Conservation (phyloP, 2,888 invertebrate genomes). For the Pocota personata region DNA sequence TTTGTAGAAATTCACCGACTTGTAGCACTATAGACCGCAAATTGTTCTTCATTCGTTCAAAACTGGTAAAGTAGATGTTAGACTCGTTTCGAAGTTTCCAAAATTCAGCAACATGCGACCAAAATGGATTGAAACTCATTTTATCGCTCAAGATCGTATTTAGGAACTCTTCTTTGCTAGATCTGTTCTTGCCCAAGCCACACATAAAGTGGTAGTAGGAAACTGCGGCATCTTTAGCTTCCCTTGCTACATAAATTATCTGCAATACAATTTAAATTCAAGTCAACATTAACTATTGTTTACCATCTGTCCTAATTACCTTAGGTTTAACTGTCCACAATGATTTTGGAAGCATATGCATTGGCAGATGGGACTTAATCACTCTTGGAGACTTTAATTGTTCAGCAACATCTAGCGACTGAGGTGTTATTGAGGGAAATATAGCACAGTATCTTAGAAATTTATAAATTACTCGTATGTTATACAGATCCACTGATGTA, state of each 20-base stretch:
- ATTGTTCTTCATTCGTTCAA: slow-evolving; percentile 77
- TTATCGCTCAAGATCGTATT: slow-evolving; percentile 64
- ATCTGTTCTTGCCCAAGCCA: slow-evolving; percentile 85
- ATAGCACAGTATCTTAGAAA: not conserved
- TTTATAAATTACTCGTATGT: not conserved
- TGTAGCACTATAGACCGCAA: slow-evolving; percentile 69
- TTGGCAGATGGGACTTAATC: slow-evolving; percentile 76
- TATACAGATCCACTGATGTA: no score
- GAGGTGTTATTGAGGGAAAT: not conserved
- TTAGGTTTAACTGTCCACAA: slow-evolving; percentile 75
- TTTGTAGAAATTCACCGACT: slow-evolving; percentile 62
- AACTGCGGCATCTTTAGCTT: slow-evolving; percentile 92
- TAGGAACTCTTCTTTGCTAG: slow-evolving; percentile 84
- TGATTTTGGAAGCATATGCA: slow-evolving; percentile 74
- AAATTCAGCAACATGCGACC: slow-evolving; percentile 77
- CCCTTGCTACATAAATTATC: slow-evolving; percentile 91
- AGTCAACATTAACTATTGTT: no score
- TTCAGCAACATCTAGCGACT: slow-evolving; percentile 10
- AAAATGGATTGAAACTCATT: slow-evolving; percentile 73
- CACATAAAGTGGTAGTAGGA: slow-evolving; percentile 89
- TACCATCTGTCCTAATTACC: slow-evolving; percentile 42
- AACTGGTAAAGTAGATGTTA: slow-evolving; percentile 77
- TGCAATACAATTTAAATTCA: slow-evolving; percentile 75
- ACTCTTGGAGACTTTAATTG: slow-evolving; percentile 68
- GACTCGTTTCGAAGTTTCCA: slow-evolving; percentile 76